Evolutionary conservation across 2,888 invertebrate genomes (phyloP).

Genomic region (Slavum lentiscoides): DNA sequence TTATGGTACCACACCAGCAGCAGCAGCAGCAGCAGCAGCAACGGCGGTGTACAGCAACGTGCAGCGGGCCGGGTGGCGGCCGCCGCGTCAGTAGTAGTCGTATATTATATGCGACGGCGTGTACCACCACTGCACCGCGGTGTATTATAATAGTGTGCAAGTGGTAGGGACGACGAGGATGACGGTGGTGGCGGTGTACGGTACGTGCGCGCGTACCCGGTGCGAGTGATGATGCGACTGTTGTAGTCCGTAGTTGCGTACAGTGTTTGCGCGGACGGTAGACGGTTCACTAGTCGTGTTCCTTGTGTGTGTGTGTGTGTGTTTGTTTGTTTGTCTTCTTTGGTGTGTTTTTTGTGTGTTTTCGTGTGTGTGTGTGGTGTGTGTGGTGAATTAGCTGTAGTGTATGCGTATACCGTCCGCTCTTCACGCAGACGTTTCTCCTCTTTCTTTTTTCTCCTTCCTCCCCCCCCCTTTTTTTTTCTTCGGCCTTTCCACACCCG

Average conservation of each 20-base stretch:
- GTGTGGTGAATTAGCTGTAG: neutral
- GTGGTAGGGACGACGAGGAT: neutral
- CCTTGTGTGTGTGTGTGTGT: neutral
- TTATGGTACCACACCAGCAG: too few relatives aligned
- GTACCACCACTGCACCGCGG: too few relatives aligned
- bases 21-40: too few relatives aligned
- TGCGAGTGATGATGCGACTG: neutral
- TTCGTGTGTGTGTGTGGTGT: neutral
- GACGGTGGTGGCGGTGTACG: too few relatives aligned
- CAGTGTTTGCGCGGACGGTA: slow-evolving; percentile 23
- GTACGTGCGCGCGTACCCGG: neutral
- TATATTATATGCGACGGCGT: too few relatives aligned
- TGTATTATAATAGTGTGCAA: too few relatives aligned
- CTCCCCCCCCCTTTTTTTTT: too few relatives aligned
- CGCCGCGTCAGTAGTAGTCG: too few relatives aligned
- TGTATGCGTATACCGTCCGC: neutral
- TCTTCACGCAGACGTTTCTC: neutral
- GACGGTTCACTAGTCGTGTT: neutral
- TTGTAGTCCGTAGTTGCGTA: too few relatives aligned
- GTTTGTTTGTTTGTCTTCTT: neutral
- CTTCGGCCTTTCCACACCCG: too few relatives aligned
- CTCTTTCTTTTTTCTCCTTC: neutral
- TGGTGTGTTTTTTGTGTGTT: neutral
- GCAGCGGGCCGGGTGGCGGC: too few relatives aligned
- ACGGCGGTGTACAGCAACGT: too few relatives aligned